Evolutionary conservation across 2,797 vertebrate species (phyloP), one percentile per base, ranked within the genome.

Genomic region (Epinephelus awoara): DNA sequence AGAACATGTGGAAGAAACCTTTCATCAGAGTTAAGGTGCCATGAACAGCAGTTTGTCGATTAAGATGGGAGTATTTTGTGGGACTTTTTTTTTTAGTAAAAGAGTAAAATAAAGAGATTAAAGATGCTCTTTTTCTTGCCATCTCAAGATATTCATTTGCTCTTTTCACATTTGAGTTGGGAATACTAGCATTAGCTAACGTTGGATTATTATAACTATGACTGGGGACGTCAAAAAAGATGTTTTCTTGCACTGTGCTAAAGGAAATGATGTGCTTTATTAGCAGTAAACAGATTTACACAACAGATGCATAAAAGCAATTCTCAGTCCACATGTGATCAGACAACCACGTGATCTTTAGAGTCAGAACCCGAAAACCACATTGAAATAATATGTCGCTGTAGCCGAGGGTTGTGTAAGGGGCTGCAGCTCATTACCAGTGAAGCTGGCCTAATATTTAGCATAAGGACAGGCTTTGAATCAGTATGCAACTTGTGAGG

Each of bases 401-500:
- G 44, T 19, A n/a, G 47, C 50, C 42, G 12, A 25, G 51, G 40
- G 61, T 51, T 68, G 25, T 59, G 27, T 51, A 44, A 62, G 18
- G 4, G 44, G 19, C 50, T 86, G 61, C 54, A 75, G 65, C 49
- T 17, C 42, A 77, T 77, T 78, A 80, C 58, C 72, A 52, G 50
- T 18, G 44, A 77, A 63, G 40, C 63, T 50, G n/a, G 6, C 52
- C 79, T 66, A 74, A 84, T 82, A 78, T 79, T 82, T 71, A 78
- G 64, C 67, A 77, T 78, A 75, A 85, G 67, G 57, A 54, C 5
- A n/a, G 47, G 54, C 65, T 88, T 67, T 79, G 57, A 86, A 76
- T 82, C 68, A 59, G 44, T 68, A 71, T 67, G 66, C 82, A 64
- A 79, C 83, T 85, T 88, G 83, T 76, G 80, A 84, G 77, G 87